Base-by-base conservation (phyloP, 2,797 vertebrate genomes). In the Gambelia wislizenii region DNA sequence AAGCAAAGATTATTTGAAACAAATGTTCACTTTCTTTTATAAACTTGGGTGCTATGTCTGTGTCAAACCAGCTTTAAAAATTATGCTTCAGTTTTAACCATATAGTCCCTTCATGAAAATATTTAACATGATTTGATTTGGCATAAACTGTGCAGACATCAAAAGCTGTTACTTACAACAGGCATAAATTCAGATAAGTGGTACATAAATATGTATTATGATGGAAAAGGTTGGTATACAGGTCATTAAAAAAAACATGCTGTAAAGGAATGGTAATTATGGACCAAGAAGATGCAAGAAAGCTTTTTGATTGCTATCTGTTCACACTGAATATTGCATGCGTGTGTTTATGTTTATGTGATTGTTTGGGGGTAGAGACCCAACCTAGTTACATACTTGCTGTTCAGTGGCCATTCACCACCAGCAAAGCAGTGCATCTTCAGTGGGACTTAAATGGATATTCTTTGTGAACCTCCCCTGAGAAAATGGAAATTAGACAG, bases 1-100 rank as follows among this genome's bases (percentile, higher is more conserved):
- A 88, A 93, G 88, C 69, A 79, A n/a, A 39, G 0, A 80, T 82
- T 91, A 64, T 89, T 0, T 44, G 12, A 92, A 92, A 94, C 87
- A 49, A 92, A 49, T 89, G 59, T 36, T 20, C 91, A 91, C 70
- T 64, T 27, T 87, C 91, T 91, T 14, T 84, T 86, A 12, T 88
- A 91, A 87, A 30, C 54, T 0, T 0, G 36, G 80, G 36, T 36
- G 6, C 33, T 93, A 4, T 89, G 61, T 69, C 70, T 44, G 36
- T 79, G 86, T 93, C 81, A 94, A 91, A 67, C 42, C 79, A 81
- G 76, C 49, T 88, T 91, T 47, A 88, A 74, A 85, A 1, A 1
- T 89, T 69, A 47, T 69, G 61, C 85, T 91, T 0, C 54, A 76
- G 78, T 86, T 70, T 74, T 88, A 92, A 82, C 87, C 49, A 64